Percentiles rank a stretch among this genome's conserved stretches.
Conservation (phyloP, 2,797 vertebrate species). For the Thunnus albacares region DNA sequence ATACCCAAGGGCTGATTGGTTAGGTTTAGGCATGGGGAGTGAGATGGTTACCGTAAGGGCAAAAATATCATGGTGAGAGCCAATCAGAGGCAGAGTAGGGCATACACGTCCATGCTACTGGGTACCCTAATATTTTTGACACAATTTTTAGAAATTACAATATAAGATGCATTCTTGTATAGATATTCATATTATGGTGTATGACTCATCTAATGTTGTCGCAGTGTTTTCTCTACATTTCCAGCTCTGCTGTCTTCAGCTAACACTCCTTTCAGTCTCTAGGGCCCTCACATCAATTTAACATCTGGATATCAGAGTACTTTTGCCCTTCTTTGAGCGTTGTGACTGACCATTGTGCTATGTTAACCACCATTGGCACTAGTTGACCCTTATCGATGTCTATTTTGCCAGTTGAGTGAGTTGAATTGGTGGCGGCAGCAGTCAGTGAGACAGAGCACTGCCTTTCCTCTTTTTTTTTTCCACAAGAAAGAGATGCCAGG, state of each 20-base stretch:
- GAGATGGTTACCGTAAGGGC: too few relatives aligned
- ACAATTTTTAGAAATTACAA: too few relatives aligned
- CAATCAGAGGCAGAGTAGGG: too few relatives aligned
- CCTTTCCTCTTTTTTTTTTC: background rate
- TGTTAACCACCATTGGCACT: background rate
- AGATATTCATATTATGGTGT: background rate
- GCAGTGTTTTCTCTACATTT: background rate
- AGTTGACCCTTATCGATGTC: background rate
- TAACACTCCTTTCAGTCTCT: background rate
- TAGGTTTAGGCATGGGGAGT: too few relatives aligned
- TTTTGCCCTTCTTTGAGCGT: too few relatives aligned
- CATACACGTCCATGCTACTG: background rate
- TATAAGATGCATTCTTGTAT: too few relatives aligned
- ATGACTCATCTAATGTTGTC: too few relatives aligned
- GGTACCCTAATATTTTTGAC: background rate
- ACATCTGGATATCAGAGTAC: background rate
- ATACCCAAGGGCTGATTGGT: too few relatives aligned
- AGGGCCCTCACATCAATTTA: background rate
- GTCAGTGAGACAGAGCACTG: background rate
- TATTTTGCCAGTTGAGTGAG: background rate
- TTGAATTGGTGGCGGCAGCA: background rate
- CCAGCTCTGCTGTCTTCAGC: background rate
- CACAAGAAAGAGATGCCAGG: background rate
- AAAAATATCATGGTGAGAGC: too few relatives aligned
- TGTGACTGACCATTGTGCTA: background rate